phyloP scores from a whole-genome alignment of 2,888 invertebrate species.

The Drosophila nigritarsus region DNA sequence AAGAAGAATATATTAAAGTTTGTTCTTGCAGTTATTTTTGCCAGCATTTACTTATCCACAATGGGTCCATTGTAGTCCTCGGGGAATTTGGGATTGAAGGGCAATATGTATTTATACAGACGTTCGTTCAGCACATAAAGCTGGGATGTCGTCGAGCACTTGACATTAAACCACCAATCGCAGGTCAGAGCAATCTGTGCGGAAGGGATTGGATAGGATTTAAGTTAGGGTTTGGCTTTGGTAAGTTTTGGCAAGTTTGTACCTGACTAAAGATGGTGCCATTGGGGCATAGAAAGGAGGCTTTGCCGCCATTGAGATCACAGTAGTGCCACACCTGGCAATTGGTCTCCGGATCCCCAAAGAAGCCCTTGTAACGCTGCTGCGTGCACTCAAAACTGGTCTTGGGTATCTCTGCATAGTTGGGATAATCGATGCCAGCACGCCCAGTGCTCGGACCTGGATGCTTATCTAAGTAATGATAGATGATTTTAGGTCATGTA shows the following conservation, averaged over 20 bases:
- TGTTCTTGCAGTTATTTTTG: background rate
- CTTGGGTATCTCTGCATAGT: slow-evolving; percentile 90
- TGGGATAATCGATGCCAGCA: slow-evolving; percentile 93
- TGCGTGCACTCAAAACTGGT: slow-evolving; percentile 93
- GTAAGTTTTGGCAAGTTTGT: background rate
- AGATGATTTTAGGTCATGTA: background rate
- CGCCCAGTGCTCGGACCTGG: slow-evolving; percentile 86
- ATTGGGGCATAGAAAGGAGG: slow-evolving; percentile 95
- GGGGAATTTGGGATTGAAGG: slow-evolving; percentile 94
- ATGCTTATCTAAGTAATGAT: slow-evolving; percentile 71
- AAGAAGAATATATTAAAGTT: background rate
- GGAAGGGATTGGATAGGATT: background rate
- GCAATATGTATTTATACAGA: slow-evolving; percentile 94
- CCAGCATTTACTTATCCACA: slow-evolving; percentile 90
- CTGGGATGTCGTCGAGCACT: slow-evolving; percentile 93
- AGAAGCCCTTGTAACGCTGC: slow-evolving; percentile 95
- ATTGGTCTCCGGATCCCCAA: slow-evolving; percentile 94
- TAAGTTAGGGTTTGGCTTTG: background rate
- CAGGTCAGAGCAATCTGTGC: slow-evolving; percentile 91
- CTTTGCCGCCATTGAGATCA: slow-evolving; percentile 95
- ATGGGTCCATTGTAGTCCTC: slow-evolving; percentile 95
- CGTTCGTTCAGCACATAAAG: slow-evolving; percentile 95
- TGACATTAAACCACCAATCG: slow-evolving; percentile 97
- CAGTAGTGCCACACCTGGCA: slow-evolving; percentile 98
- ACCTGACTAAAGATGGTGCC: slow-evolving; percentile 95